A percentile compares a stretch with the other conserved stretches of the same genome.
phyloP scores from a whole-genome alignment of 2,797 vertebrate genomes.

The Spea hammondii region DNA sequence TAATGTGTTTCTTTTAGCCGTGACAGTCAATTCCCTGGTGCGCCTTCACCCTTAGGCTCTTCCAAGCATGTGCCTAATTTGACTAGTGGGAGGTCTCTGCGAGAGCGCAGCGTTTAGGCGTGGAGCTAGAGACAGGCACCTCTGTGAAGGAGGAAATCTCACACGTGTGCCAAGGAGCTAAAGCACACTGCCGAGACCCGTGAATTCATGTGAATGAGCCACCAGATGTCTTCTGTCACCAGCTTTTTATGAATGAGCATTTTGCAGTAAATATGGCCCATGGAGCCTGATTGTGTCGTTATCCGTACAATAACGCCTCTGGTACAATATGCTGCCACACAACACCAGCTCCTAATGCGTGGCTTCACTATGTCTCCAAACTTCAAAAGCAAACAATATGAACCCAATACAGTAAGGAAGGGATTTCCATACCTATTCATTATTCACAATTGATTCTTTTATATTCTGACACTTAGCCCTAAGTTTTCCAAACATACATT shows the following conservation, averaged over 20 bases:
- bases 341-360: not conserved
- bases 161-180: too few species aligned
- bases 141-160: not conserved
- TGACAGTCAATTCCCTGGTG: too few species aligned
- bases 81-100: too few species aligned
- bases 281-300: not conserved
- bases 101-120: too few species aligned
- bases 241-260: not conserved
- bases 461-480: not conserved
- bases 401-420: not conserved
- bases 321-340: not conserved
- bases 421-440: not conserved
- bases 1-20: too few species aligned
- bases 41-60: too few species aligned
- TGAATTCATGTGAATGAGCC: constrained; percentile 3
- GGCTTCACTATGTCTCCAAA: not conserved
- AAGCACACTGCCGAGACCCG: not conserved
- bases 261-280: not conserved
- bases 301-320: not conserved
- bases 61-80: too few species aligned
- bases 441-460: not conserved
- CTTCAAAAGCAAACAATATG: not conserved
- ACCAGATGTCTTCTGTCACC: not conserved
- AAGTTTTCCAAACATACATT: not conserved
- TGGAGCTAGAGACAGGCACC: not conserved